These are phyloP conservation scores for Oceanites oceanicus DNA, from an alignment of 2,113 vertebrate species.

Conservation along the genomic window DNA sequence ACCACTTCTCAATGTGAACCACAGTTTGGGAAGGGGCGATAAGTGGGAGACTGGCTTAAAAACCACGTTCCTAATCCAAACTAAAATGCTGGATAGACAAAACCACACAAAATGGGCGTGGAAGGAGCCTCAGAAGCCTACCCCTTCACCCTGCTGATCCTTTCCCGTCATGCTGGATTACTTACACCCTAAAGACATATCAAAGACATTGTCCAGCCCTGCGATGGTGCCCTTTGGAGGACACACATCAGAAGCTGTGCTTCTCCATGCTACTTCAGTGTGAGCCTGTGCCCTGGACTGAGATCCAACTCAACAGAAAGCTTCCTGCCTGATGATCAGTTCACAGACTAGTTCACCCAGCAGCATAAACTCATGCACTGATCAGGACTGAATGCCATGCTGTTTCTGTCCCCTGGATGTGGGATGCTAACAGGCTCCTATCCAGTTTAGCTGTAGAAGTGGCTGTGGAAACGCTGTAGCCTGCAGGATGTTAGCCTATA, in stretches of 20 bases:
- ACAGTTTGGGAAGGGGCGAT: neutral
- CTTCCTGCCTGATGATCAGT: neutral
- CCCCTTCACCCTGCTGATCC: neutral
- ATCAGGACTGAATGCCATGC: neutral
- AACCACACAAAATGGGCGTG: neutral
- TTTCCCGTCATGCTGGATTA: neutral
- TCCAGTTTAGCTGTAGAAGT: neutral
- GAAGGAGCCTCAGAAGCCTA: neutral
- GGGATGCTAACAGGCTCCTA: neutral
- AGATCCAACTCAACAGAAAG: neutral
- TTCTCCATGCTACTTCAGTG: neutral
- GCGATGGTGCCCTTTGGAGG: neutral
- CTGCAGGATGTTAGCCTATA: neutral
- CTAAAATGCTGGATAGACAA: neutral
- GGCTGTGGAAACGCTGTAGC: neutral
- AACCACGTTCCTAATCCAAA: neutral
- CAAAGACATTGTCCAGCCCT: neutral
- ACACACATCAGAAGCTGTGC: neutral
- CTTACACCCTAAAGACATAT: neutral
- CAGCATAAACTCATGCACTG: neutral
- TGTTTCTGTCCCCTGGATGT: neutral
- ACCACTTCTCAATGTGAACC: neutral
- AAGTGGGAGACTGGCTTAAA: neutral
- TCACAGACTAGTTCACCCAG: neutral
- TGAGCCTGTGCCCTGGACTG: neutral